These are phyloP conservation scores for Tragelaphus imberbis DNA, from an alignment of 2,113 vertebrate species.

Conservation along the genomic window DNA sequence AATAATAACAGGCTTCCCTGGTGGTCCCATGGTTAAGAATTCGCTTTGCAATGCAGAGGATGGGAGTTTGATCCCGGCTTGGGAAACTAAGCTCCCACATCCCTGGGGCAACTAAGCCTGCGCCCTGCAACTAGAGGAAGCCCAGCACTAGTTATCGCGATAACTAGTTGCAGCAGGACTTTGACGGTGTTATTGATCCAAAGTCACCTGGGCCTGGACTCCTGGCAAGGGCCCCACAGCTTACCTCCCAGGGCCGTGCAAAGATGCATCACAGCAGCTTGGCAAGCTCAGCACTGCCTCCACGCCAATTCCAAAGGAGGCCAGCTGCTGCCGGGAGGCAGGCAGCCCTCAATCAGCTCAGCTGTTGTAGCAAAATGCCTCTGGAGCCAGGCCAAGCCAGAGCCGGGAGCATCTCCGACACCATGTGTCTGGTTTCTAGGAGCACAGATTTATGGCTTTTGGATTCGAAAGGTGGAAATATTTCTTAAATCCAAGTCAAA, in stretches of 20 bases:
- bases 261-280: too few species aligned
- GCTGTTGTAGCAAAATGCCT: not conserved
- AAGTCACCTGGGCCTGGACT: not conserved
- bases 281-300: accelerated
- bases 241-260: accelerated
- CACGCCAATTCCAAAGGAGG: accelerated
- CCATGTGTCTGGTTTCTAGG: not conserved
- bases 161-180: too few species aligned
- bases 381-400: not conserved
- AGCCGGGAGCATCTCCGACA: not conserved
- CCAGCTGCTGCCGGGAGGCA: not conserved
- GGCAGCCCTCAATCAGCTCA: not conserved
- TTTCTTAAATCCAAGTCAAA: not conserved
- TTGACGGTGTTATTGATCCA: not conserved
- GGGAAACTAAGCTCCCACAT: not conserved
- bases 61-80: not conserved
- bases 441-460: not conserved
- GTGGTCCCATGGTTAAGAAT: not conserved
- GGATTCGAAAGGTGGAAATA: not conserved
- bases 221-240: not conserved
- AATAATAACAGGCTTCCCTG: not conserved
- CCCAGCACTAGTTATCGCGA: not conserved
- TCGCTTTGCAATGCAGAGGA: not conserved
- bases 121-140: not conserved
- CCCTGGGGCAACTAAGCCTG: not conserved